These are phyloP conservation scores for Gambusia affinis DNA, from an alignment of 2,113 vertebrate genomes.

Conservation along the genomic window DNA sequence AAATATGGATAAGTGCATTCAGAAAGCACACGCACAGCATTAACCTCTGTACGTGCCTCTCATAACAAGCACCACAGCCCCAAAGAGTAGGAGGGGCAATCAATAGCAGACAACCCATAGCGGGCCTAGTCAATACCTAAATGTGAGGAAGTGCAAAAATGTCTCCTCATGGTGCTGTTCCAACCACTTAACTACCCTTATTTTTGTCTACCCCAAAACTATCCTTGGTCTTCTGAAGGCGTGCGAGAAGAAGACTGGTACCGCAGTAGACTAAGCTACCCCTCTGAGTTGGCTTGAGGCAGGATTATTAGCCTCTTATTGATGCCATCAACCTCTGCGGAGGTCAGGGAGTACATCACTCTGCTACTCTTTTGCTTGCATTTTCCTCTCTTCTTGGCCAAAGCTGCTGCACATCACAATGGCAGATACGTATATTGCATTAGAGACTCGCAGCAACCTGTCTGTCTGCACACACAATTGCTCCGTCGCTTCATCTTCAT, in stretches of 20 bases:
- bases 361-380: constrained; percentile 47
- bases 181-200: constrained; percentile 49
- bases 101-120: constrained; percentile 78
- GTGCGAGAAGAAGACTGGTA: constrained; percentile 62
- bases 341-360: constrained; percentile 69
- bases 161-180: constrained; percentile 43
- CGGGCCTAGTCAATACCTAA: constrained; percentile 75
- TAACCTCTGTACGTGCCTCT: constrained; percentile 60
- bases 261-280: constrained; percentile 62
- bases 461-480: constrained; percentile 18
- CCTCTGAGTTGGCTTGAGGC: constrained; percentile 69
- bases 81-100: constrained; percentile 71
- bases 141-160: constrained; percentile 71
- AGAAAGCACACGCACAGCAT: constrained; percentile 30
- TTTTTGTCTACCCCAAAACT: constrained; percentile 41
- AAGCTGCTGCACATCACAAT: constrained; percentile 53
- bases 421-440: constrained; percentile 68
- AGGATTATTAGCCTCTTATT: constrained; percentile 80
- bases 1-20: constrained; percentile 8
- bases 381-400: constrained; percentile 52
- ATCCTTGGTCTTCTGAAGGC: constrained; percentile 60
- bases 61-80: constrained; percentile 69
- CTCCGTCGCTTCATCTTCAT: constrained; percentile 13
- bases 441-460: constrained; percentile 58
- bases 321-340: constrained; percentile 76